A percentile compares a stretch with the other conserved stretches of the same genome.
Evolutionary conservation across 2,888 invertebrate species (phyloP).

Genomic region (Eupsilia transversa): DNA sequence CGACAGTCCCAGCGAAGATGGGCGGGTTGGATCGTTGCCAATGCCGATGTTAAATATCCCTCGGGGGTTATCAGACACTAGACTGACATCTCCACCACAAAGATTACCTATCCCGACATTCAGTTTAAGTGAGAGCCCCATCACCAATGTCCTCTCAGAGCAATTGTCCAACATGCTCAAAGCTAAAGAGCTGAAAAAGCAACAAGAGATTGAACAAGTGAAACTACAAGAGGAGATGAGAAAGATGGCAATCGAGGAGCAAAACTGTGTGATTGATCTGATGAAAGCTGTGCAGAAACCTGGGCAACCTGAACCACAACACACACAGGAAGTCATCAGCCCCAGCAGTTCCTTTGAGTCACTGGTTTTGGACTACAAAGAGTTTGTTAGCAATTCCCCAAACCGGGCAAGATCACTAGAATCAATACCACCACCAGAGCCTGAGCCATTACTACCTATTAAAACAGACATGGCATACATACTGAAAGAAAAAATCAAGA

Average conservation of each 20-base stretch:
- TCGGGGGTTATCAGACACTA: slow-evolving; percentile 73
- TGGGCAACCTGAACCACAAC: slow-evolving; percentile 33
- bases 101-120: slow-evolving; percentile 78
- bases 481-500: slow-evolving; percentile 72
- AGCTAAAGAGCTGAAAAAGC: slow-evolving; percentile 79
- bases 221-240: slow-evolving; percentile 74
- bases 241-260: slow-evolving; percentile 71
- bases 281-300: slow-evolving; percentile 78
- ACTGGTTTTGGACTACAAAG: slow-evolving; percentile 68
- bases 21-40: slow-evolving; percentile 58
- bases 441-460: slow-evolving; percentile 73
- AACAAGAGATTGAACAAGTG: slow-evolving; percentile 75
- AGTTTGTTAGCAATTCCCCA: slow-evolving; percentile 36
- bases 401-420: slow-evolving; percentile 17
- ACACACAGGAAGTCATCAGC: slow-evolving; percentile 68
- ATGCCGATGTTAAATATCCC: slow-evolving; percentile 53
- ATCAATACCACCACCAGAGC: slow-evolving; percentile 22
- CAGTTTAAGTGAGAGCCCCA: slow-evolving; percentile 61
- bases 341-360: slow-evolving; percentile 80
- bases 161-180: slow-evolving; percentile 85
- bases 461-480: slow-evolving; percentile 82
- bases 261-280: slow-evolving; percentile 80
- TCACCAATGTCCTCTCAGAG: slow-evolving; percentile 58
- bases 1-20: slow-evolving; percentile 66
- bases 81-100: slow-evolving; percentile 70